phyloP scores from a whole-genome alignment of 2,797 vertebrate species.

The Ficedula albicollis region DNA sequence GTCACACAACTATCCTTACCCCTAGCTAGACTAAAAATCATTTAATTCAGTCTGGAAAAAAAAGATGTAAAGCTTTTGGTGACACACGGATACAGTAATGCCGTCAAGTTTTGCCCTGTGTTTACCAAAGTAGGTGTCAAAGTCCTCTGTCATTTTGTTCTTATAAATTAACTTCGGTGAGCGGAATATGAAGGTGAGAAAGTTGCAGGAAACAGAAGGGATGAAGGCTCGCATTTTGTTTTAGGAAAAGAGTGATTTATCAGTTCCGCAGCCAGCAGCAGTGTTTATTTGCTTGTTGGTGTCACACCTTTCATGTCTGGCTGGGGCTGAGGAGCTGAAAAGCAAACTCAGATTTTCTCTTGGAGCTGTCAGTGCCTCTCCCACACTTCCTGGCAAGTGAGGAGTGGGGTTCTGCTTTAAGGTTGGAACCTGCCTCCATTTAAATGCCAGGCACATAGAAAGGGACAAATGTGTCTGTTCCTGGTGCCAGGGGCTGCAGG shows the following conservation, averaged over 20 bases:
- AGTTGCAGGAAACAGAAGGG: neutral
- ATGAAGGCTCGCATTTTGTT: accelerated
- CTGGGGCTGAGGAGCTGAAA: neutral
- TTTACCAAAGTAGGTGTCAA: neutral
- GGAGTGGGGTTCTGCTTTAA: neutral
- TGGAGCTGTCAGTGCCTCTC: neutral
- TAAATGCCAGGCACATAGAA: neutral
- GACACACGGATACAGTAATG: neutral
- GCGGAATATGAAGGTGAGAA: neutral
- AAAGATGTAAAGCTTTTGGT: neutral
- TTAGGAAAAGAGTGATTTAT: neutral
- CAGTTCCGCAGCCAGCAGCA: neutral
- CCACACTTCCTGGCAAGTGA: neutral
- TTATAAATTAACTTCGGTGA: neutral
- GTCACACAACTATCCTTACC: accelerated
- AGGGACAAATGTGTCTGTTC: neutral
- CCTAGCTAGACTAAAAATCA: neutral
- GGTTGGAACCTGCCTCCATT: neutral
- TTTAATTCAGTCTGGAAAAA: neutral
- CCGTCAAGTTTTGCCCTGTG: neutral
- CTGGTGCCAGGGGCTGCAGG: neutral
- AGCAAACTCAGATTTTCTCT: neutral
- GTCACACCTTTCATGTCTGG: neutral
- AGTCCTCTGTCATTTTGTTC: neutral
- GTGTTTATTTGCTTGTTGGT: neutral